A percentile compares a stretch with the other conserved stretches of the same genome.
phyloP scores from a whole-genome alignment of 2,888 invertebrate genomes.

The Bombylius discolor region DNA sequence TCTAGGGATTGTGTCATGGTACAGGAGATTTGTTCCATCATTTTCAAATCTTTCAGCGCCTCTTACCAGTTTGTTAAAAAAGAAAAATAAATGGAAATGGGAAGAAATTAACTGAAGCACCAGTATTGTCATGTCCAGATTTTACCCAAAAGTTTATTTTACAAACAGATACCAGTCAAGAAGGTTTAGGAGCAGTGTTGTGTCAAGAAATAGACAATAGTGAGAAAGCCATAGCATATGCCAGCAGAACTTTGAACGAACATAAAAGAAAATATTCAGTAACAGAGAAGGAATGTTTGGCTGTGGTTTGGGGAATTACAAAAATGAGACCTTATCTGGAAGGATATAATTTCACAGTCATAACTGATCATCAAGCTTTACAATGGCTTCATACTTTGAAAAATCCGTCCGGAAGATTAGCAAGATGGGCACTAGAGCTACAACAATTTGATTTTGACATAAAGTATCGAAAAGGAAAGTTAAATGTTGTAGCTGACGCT shows the following conservation, averaged over 20 bases:
- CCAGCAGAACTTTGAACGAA: not conserved
- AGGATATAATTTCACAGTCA: not conserved
- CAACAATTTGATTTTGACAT: not conserved
- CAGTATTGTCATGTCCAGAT: not conserved
- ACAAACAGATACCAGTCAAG: no score
- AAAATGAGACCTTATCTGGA: not conserved
- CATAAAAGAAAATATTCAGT: not conserved
- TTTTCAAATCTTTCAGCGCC: not conserved
- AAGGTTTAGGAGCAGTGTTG: no score
- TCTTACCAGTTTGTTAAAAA: not conserved
- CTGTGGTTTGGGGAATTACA: not conserved
- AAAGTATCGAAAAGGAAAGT: not conserved
- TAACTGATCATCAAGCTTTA: not conserved
- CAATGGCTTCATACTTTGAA: not conserved
- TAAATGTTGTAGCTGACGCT: not conserved
- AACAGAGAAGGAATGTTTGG: not conserved
- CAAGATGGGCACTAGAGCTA: not conserved
- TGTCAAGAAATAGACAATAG: not conserved
- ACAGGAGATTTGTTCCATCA: conserved; percentile 1
- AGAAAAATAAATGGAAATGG: conserved; percentile 1
- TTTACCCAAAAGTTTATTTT: not conserved
- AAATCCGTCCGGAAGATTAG: not conserved
- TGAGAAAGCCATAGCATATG: conserved; percentile 13
- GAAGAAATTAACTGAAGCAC: not conserved
- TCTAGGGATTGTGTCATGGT: not conserved